Evolutionary conservation across 2,113 vertebrate species (phyloP).

Genomic region (Myrmecophaga tridactyla): DNA sequence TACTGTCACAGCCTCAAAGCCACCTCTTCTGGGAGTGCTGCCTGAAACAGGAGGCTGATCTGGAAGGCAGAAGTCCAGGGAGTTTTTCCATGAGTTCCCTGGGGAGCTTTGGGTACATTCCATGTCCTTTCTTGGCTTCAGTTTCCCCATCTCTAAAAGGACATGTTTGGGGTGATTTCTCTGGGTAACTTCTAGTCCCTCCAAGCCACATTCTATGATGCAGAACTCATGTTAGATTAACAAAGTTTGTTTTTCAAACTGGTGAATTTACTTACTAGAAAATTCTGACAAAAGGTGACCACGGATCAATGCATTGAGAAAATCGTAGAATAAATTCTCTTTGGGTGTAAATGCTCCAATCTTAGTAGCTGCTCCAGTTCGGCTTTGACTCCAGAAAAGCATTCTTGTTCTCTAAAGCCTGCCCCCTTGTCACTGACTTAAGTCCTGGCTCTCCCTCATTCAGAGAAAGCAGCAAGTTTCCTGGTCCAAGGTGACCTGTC

Average conservation of each 20-base stretch:
- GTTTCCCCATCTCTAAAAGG: background rate
- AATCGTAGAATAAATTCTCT: background rate
- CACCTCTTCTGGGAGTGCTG: background rate
- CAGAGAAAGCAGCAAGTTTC: background rate
- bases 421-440: background rate
- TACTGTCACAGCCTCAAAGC: background rate
- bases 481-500: background rate
- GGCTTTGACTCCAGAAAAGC: background rate
- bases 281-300: background rate
- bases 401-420: background rate
- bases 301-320: background rate
- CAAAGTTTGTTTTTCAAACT: background rate
- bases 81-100: background rate
- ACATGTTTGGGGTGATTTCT: background rate
- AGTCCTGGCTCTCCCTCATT: background rate
- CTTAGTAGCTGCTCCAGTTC: background rate
- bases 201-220: background rate
- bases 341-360: background rate
- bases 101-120: background rate
- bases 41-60: background rate
- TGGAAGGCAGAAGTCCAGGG: background rate
- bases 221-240: background rate
- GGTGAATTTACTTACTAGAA: constrained; percentile 3
- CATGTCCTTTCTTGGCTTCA: background rate
- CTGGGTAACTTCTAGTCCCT: background rate